Percentiles rank a stretch among this genome's conserved stretches.
These are phyloP conservation scores for Apotomis capreana DNA, from an alignment of 2,888 invertebrate species.

Conservation along the genomic window DNA sequence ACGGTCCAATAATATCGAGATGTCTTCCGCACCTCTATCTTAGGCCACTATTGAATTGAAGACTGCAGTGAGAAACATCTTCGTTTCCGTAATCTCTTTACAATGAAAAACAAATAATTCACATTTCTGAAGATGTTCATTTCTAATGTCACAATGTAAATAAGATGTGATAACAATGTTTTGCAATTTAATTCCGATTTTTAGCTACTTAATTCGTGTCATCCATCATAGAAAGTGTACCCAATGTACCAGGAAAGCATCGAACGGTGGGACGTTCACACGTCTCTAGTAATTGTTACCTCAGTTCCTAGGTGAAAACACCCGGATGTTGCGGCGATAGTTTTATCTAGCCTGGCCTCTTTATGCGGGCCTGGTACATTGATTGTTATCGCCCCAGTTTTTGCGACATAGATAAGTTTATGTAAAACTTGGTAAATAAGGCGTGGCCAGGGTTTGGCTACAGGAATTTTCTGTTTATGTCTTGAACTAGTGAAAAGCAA, in stretches of 20 bases:
- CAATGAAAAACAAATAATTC: too few relatives aligned
- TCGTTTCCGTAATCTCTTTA: too few relatives aligned
- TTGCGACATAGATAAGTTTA: slow-evolving; percentile 43
- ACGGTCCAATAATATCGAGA: too few relatives aligned
- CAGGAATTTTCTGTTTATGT: slow-evolving; percentile 4
- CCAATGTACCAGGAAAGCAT: slow-evolving; percentile 66
- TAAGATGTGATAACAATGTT: too few relatives aligned
- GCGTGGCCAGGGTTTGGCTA: slow-evolving; percentile 14
- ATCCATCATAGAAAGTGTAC: slow-evolving; percentile 61
- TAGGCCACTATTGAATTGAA: too few relatives aligned
- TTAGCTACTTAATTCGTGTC: slow-evolving; percentile 27
- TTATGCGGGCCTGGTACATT: slow-evolving; percentile 58
- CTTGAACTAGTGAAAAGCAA: slow-evolving; percentile 6
- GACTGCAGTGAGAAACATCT: too few relatives aligned
- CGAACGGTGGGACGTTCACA: slow-evolving; percentile 65
- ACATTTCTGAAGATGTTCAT: too few relatives aligned
- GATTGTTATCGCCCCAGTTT: slow-evolving; percentile 51
- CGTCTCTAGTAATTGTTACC: slow-evolving; percentile 68
- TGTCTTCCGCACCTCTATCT: too few relatives aligned
- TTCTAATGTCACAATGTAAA: too few relatives aligned
- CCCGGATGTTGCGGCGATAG: slow-evolving; percentile 70
- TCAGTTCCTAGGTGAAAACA: slow-evolving; percentile 72
- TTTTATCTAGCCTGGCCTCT: slow-evolving; percentile 66
- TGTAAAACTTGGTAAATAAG: slow-evolving; percentile 28
- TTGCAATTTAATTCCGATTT: not conserved